Evolutionary conservation across 2,888 invertebrate genomes (phyloP).

Genomic region (Ceramica pisi): DNA sequence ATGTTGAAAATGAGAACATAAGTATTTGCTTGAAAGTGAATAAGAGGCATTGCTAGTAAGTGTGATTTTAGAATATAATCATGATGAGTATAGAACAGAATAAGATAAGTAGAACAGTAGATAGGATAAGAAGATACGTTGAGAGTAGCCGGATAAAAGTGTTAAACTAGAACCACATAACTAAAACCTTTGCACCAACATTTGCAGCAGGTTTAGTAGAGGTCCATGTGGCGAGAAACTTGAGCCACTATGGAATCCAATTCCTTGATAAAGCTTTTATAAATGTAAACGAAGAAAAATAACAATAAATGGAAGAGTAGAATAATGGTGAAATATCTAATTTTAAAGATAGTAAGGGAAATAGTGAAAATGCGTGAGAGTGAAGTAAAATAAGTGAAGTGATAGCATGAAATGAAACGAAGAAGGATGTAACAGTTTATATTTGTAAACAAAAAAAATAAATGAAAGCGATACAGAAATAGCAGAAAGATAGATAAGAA

Average conservation of each 20-base stretch:
- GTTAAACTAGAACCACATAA: neutral
- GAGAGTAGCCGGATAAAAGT: neutral
- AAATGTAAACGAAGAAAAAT: neutral
- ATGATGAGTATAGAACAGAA: neutral
- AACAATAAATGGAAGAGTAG: neutral
- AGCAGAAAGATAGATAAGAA: conserved; percentile 45
- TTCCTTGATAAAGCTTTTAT: neutral
- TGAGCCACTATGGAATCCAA: neutral
- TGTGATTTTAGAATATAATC: neutral
- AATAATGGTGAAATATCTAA: conserved; percentile 1
- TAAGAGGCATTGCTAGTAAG: neutral
- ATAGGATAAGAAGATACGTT: conserved; percentile 8
- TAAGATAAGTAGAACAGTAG: neutral
- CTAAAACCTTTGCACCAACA: neutral
- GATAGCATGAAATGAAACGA: conserved; percentile 73
- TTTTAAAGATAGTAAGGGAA: conserved; percentile 19
- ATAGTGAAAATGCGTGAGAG: conserved; percentile 35
- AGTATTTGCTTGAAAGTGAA: neutral
- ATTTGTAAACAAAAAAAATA: conserved; percentile 58
- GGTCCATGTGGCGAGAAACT: neutral
- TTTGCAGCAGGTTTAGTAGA: neutral
- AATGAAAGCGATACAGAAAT: conserved; percentile 49
- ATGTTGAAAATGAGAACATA: conserved; percentile 4
- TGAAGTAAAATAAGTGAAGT: conserved; percentile 30
- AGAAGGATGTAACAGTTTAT: conserved; percentile 65